A percentile compares a stretch with the other conserved stretches of the same genome.
Evolutionary conservation across 2,113 vertebrate genomes (phyloP).

Genomic region (Trochalopteron elliotii): DNA sequence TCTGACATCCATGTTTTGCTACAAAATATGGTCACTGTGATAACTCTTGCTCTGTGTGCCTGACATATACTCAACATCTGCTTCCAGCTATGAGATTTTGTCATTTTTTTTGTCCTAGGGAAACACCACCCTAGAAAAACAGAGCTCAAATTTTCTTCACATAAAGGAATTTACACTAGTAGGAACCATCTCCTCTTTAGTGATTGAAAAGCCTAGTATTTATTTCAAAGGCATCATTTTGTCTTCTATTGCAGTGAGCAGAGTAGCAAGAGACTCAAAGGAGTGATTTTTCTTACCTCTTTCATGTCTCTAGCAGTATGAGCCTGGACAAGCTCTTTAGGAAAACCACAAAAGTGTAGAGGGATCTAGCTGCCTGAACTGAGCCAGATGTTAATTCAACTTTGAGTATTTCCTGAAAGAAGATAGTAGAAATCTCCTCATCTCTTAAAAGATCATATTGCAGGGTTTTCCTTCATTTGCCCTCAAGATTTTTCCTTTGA

Average conservation of each 20-base stretch:
- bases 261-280: neutral
- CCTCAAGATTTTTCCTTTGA: neutral
- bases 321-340: neutral
- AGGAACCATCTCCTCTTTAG: neutral
- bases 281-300: neutral
- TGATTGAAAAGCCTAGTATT: neutral
- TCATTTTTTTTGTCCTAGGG: neutral
- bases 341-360: neutral
- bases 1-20: neutral
- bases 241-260: neutral
- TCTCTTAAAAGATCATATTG: neutral
- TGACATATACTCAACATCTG: neutral
- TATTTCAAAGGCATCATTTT: neutral
- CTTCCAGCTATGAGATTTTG: neutral
- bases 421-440: neutral
- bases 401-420: neutral
- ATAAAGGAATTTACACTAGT: neutral
- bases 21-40: neutral
- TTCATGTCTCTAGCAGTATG: neutral
- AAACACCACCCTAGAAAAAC: neutral
- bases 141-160: neutral
- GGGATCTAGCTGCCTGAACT: neutral
- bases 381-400: neutral
- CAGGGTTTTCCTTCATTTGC: neutral
- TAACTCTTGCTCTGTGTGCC: neutral